Evolutionary conservation across 2,888 invertebrate species (phyloP).

Genomic region (Epinotia brunnichana): DNA sequence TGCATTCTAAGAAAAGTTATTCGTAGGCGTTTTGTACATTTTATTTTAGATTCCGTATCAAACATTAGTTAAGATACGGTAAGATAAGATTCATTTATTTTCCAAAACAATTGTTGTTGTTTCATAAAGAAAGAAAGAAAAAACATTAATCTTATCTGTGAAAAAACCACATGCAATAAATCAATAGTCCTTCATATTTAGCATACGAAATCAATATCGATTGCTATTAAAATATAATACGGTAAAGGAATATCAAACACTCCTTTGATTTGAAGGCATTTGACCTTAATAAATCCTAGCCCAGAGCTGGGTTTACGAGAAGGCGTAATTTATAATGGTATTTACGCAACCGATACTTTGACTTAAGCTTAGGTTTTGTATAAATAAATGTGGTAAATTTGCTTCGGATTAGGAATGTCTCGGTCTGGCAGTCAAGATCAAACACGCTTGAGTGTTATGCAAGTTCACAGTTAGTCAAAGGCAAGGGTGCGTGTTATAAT

Average conservation of each 20-base stretch:
- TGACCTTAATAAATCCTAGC: not conserved
- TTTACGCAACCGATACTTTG: not conserved
- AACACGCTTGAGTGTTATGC: not conserved
- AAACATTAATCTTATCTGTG: too few relatives aligned
- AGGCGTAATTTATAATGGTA: constrained; percentile 7
- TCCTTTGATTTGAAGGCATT: constrained; percentile 2
- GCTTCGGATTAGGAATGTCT: not conserved
- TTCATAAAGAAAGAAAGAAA: too few relatives aligned
- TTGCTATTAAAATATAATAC: not conserved
- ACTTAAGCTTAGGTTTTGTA: not conserved
- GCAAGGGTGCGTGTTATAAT: too few relatives aligned
- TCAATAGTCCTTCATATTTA: too few relatives aligned
- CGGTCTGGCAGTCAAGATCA: not conserved
- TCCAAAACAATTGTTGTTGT: too few relatives aligned
- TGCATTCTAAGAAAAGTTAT: too few relatives aligned
- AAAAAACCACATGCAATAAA: too few relatives aligned
- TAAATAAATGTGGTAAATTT: not conserved
- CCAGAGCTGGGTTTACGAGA: not conserved
- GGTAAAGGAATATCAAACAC: not conserved
- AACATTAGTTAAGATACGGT: too few relatives aligned
- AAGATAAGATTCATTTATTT: too few relatives aligned
- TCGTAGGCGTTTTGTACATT: too few relatives aligned
- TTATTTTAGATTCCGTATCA: too few relatives aligned
- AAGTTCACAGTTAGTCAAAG: not conserved
- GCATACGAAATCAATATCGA: too few relatives aligned